phyloP scores from a whole-genome alignment of 1,140 invertebrate genomes.

The Caenorhabditis inopinata region DNA sequence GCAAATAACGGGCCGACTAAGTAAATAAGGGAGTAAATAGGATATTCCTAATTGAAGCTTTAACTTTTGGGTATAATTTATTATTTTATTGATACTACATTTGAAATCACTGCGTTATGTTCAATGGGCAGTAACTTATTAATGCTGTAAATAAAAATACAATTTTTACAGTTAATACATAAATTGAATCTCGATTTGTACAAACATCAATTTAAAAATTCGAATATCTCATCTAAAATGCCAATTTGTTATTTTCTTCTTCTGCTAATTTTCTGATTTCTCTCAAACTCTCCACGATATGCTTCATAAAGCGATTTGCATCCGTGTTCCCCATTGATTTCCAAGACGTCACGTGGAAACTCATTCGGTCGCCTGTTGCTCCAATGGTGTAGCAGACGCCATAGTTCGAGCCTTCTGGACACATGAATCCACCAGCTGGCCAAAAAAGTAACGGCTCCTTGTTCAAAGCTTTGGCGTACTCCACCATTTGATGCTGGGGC shows the following conservation, averaged over 20 bases:
- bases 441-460: slow-evolving; percentile 52
- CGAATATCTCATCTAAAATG: neutral
- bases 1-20: too few relatives aligned
- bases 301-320: slow-evolving; percentile 38
- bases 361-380: slow-evolving; percentile 51
- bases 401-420: slow-evolving; percentile 55
- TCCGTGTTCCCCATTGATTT: slow-evolving; percentile 47
- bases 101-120: too few relatives aligned
- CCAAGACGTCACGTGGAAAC: slow-evolving; percentile 53
- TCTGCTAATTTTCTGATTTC: slow-evolving; percentile 48
- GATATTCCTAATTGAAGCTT: too few relatives aligned
- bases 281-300: slow-evolving; percentile 40
- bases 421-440: slow-evolving; percentile 54
- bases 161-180: too few relatives aligned
- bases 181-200: too few relatives aligned
- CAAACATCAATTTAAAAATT: neutral
- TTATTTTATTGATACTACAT: too few relatives aligned
- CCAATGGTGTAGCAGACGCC: slow-evolving; percentile 54
- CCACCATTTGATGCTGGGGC: slow-evolving; percentile 54
- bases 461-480: slow-evolving; percentile 46
- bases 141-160: too few relatives aligned
- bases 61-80: too few relatives aligned
- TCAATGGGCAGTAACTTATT: too few relatives aligned
- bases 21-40: too few relatives aligned
- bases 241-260: too few relatives aligned